Evolutionary conservation across 2,888 invertebrate genomes (phyloP).

Genomic region (Sarcophaga subvicina): DNA sequence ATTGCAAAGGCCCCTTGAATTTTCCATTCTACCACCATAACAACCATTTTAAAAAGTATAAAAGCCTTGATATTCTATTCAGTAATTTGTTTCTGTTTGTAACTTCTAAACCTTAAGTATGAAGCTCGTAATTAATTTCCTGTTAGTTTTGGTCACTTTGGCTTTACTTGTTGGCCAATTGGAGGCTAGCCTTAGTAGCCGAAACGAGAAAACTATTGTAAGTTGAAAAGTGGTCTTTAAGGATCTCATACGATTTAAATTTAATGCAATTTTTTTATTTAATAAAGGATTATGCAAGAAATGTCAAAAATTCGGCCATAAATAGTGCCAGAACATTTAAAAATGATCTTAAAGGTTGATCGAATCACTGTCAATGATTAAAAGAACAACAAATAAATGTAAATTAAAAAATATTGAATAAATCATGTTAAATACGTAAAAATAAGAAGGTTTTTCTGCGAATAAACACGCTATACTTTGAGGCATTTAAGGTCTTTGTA

Average conservation of each 20-base stretch:
- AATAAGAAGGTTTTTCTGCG: no score
- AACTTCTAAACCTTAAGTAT: not conserved
- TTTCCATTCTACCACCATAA: no score
- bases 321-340: not conserved
- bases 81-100: not conserved
- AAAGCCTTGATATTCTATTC: no score
- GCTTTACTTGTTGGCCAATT: conserved; percentile 1
- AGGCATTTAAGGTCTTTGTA: no score
- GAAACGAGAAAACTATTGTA: not conserved
- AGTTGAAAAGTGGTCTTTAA: not conserved
- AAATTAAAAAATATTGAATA: no score
- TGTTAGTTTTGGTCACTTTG: not conserved
- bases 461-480: no score
- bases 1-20: no score
- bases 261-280: not conserved
- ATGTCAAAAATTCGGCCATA: not conserved
- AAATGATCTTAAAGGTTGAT: not conserved
- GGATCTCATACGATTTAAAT: not conserved
- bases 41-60: no score
- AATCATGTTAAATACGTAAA: no score
- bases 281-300: conserved; percentile 16
- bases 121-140: not conserved
- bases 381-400: no score
- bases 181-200: not conserved
- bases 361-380: not conserved